These are phyloP conservation scores for Madoqua kirkii DNA, from an alignment of 2,113 vertebrate genomes.

Conservation along the genomic window DNA sequence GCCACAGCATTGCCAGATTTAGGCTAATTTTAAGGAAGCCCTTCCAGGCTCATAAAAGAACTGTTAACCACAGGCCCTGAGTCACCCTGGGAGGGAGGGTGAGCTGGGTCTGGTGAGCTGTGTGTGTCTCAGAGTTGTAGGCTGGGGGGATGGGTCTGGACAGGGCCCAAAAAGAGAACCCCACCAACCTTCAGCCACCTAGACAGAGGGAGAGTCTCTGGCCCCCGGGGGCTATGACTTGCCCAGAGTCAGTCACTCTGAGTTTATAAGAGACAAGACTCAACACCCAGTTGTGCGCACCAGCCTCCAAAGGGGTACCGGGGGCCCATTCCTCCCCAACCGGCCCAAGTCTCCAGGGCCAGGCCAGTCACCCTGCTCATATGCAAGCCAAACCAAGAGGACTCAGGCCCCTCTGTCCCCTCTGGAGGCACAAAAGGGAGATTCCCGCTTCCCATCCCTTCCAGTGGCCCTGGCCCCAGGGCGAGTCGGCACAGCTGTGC, in stretches of 20 bases:
- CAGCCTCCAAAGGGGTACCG: neutral
- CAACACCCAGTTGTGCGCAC: rapidly evolving
- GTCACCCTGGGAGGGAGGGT: neutral
- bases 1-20: rapidly evolving
- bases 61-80: slow-evolving; percentile 16
- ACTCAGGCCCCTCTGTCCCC: neutral
- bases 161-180: neutral
- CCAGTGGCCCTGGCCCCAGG: rapidly evolving
- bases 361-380: rapidly evolving
- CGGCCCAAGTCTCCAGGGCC: neutral
- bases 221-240: neutral
- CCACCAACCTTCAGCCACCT: neutral
- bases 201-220: neutral
- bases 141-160: neutral
- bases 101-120: neutral
- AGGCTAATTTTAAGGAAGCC: slow-evolving; percentile 47
- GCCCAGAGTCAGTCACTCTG: neutral
- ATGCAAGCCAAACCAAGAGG: neutral
- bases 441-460: neutral
- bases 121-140: neutral
- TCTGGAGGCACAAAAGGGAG: neutral
- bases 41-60: neutral
- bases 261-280: neutral
- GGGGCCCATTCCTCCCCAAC: rapidly evolving
- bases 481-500: rapidly evolving